Evolutionary conservation across 2,797 vertebrate genomes (phyloP), one percentile per base, ranked within the genome.

Genomic region (Tangara arthus): DNA sequence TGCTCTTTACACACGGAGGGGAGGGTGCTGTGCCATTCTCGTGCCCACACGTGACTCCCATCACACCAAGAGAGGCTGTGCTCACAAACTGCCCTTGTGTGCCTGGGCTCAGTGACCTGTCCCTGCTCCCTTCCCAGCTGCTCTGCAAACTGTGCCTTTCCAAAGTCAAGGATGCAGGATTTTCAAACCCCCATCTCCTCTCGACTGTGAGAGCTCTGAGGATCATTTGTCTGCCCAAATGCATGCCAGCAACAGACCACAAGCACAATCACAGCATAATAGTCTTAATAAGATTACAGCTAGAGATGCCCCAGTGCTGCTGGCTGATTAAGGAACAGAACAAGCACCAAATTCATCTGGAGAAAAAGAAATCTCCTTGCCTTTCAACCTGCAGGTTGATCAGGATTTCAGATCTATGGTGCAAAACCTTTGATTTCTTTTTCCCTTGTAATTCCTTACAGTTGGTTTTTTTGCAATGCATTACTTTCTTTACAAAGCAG

Each of bases 11-110:
- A 96, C 95, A 57, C 75, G 65, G 96, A 75, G 83, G 66, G 89
- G 94, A 94, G 96, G 56, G 92, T 93, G 65, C 91, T 84, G 55
- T 56, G 90, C 91, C 10, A 1, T 34, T 60, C 12, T 75, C 77
- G 90, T 95, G 95, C 56, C 32, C 89, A 82, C 96, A 93, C 72
- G 91, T 97, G 95, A 95, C 90, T 84, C n/a, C 82, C 87, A 68
- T 49, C 90, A 87, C 83, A 88, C 3, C 2, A 79, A 66, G 72
- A 95, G 94, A 66, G 82, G 93, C 90, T 15, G 35, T 77, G 88
- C 8, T 89, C 94, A 85, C 80, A 87, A 35, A 60, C 72, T 83
- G 94, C 83, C 86, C 91, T 85, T 89, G 82, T 89, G 81, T 82
- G 78, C 59, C 52, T 1, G 49, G 44, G 9, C 72, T 27, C 35